Conservation (phyloP, 1,140 invertebrate genomes). For the Papilio polyxenes region DNA sequence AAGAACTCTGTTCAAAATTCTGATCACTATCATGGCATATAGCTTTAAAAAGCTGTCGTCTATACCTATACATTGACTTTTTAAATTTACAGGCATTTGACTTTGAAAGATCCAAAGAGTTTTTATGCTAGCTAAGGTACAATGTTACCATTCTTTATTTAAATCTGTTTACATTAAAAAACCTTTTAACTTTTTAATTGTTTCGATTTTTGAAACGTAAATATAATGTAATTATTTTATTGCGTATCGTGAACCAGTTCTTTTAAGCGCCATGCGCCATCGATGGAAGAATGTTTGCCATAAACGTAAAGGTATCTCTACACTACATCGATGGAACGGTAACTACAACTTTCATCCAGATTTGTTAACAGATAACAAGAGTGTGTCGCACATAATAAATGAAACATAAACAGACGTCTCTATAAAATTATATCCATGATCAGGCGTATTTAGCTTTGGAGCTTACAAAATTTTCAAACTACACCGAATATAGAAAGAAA, state of each 20-base stretch:
- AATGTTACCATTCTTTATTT: background rate
- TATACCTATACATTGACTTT: no score
- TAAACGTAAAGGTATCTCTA: conserved; percentile 6
- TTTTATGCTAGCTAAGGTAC: background rate
- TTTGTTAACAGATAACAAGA: no score
- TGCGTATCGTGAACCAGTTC: background rate
- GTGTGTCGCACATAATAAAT: no score
- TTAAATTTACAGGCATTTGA: no score
- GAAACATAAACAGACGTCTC: no score
- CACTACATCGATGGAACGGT: background rate
- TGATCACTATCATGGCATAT: no score
- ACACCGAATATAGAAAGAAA: background rate
- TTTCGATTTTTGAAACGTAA: background rate
- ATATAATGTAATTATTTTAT: conserved; percentile 2
- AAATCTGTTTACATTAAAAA: background rate
- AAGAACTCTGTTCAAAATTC: no score
- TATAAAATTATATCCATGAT: no score
- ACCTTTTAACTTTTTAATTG: background rate
- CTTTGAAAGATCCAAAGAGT: background rate
- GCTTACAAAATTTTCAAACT: no score
- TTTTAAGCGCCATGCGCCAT: conserved; percentile 54
- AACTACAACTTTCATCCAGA: background rate
- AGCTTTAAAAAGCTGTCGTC: no score
- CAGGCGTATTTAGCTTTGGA: no score
- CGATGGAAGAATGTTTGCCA: background rate